These are phyloP conservation scores for Anhinga anhinga DNA, from an alignment of 2,113 vertebrate species.

Conservation along the genomic window DNA sequence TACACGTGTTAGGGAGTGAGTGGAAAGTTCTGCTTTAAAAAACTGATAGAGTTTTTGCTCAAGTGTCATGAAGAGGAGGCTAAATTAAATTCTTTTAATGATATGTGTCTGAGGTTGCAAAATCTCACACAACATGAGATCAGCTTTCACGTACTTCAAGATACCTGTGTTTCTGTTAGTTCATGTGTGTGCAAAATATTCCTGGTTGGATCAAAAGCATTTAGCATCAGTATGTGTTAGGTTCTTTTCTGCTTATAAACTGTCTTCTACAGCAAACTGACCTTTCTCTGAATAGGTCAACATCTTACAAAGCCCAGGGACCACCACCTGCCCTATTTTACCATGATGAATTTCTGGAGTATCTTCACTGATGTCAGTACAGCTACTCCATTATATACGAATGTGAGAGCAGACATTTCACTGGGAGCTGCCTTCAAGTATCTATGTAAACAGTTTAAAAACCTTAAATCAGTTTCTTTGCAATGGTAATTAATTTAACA, in stretches of 20 bases:
- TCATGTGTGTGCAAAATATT: neutral
- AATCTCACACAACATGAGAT: neutral
- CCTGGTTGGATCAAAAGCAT: neutral
- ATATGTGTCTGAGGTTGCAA: neutral
- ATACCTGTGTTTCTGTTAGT: neutral
- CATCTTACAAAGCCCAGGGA: conserved; percentile 8
- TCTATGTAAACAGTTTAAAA: neutral
- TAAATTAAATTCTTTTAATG: neutral
- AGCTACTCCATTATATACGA: neutral
- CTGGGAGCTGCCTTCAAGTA: neutral
- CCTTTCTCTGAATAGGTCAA: conserved; percentile 59
- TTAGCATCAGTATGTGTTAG: neutral
- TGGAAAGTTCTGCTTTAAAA: neutral
- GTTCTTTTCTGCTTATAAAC: conserved; percentile 1
- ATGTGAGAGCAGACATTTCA: neutral
- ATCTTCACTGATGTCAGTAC: neutral
- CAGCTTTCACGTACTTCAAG: neutral
- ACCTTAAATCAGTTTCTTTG: neutral
- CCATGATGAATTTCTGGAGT: neutral
- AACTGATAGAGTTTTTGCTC: neutral
- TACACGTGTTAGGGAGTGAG: neutral
- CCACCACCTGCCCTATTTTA: conserved; percentile 7
- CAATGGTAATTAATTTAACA: neutral
- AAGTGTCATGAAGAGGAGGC: neutral
- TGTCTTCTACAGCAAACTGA: conserved; percentile 27